Base-by-base conservation (phyloP, 2,888 invertebrate species). In the Acanthoscelides obtectus region DNA sequence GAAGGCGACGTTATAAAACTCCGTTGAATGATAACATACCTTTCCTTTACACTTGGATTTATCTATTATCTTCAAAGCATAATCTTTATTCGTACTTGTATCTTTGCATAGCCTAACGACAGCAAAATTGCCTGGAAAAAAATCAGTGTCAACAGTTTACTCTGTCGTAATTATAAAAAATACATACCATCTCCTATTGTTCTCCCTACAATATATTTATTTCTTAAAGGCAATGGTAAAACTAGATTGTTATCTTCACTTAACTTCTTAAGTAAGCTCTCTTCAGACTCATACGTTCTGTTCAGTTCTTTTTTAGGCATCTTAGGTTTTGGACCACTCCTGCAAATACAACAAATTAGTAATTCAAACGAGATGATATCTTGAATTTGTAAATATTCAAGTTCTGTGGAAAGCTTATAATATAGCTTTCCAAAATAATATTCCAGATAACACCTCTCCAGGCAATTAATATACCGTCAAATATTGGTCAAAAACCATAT, bases 21-120 rank as follows among this genome's bases (percentile, higher is more conserved):
- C n/a, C n/a, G n/a, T 69, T 3, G 4, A 65, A 22, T 68, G 19
- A 67, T 22, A n/a, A 75, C 83, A 81, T 80, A 88, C 88, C 80
- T 90, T 94, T 79, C 98, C 98, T 85, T 93, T 93, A 86, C 97
- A 98, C 84, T 96, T 97, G 73, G 93, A 92, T 86, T 98, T 98
- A 86, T 97, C 97, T 79, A 99, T 97, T 75, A 98, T 93, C 90
- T 99, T 99, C 79, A 99, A 88, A 22, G 98, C 98, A 84, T 90
- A 96, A 77, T 93, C 91, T 78, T 90, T 88, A 76, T 90, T 90
- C 64, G 90, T 90, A 73, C 87, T 86, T 83, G 93, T 93, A 86
- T 92, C 89, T 84, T 88, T 89, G 80, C 97, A 96, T 84, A 94
- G 91, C 79, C 96, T 89, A 22, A 98, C 98, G 75, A 97, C 92